Evolutionary conservation across 2,113 vertebrate genomes (phyloP), one percentile per base, ranked within the genome.

Genomic region (Misgurnus anguillicaudatus): DNA sequence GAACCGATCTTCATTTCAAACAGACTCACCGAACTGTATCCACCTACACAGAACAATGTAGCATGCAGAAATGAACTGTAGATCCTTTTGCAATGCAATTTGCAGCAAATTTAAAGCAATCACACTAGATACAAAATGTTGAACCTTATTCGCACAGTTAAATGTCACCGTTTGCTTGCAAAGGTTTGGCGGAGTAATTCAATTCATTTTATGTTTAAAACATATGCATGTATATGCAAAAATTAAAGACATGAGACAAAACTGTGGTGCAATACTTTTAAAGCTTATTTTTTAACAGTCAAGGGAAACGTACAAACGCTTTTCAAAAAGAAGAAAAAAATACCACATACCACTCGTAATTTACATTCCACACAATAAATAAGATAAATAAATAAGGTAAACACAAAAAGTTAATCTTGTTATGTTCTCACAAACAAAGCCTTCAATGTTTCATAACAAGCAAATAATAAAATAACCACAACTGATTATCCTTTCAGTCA

Each of bases 301-400:
- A 36, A 61, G 9, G 6, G 24, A 61, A 63, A 76, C 19, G 19
- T 45, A 63, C 57, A 39, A 57, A 74, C 47, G 14, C 4, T 9
- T 57, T 17, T 53, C 17, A 78, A 24, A 5, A 71, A 47, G 57
- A 19, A 31, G 24, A 31, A 31, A 31, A 45, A 66, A 45, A 10
- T 42, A 57, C 17, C 39, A 36, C 3, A 73, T 17, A 47, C 5
- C 17, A 36, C n/a, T 2, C 4, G 9, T 24, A 24, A 48, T 63
- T 38, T 74, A 41, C 31, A 58, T 47, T 66, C 47, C 61, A 69
- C 38, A 45, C 36, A 82, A 84, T 55, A 84, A 67, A 84, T 5
- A 69, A 5, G 58, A 5, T 80, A 64, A 85, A 87, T 84, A 85
- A 89, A 90, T 84, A 89, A 21, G 53, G 69, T 13, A 9, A 42